phyloP scores from a whole-genome alignment of 2,113 vertebrate species.

The Pachycephala philippinensis region DNA sequence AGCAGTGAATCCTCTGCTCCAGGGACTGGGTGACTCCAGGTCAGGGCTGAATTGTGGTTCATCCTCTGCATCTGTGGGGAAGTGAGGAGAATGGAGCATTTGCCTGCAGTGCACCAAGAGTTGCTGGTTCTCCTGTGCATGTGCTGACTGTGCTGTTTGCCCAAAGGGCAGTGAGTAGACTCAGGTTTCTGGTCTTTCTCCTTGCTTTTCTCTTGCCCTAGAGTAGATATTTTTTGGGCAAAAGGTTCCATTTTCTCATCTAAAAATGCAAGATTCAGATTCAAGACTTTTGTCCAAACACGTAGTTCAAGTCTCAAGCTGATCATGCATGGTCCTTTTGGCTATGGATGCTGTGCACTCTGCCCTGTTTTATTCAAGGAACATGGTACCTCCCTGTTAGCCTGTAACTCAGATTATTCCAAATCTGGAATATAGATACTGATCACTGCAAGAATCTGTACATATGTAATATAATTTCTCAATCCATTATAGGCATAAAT shows the following conservation, averaged over 20 bases:
- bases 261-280: background rate
- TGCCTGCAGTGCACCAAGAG: background rate
- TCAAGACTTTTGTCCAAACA: background rate
- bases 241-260: background rate
- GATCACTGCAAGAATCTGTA: background rate
- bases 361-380: background rate
- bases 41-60: background rate
- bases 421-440: background rate
- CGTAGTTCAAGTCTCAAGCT: background rate
- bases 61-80: background rate
- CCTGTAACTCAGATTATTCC: background rate
- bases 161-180: background rate
- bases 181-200: background rate
- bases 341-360: background rate
- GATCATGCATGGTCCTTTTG: background rate
- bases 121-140: background rate
- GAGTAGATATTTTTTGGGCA: background rate
- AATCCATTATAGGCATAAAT: slow-evolving; percentile 36
- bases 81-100: background rate
- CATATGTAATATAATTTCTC: background rate
- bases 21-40: background rate
- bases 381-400: background rate
- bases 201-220: background rate
- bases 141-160: background rate
- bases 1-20: background rate